Evolutionary conservation across 2,797 vertebrate genomes (phyloP), one percentile per base, ranked within the genome.

Genomic region (Lithobates pipiens): DNA sequence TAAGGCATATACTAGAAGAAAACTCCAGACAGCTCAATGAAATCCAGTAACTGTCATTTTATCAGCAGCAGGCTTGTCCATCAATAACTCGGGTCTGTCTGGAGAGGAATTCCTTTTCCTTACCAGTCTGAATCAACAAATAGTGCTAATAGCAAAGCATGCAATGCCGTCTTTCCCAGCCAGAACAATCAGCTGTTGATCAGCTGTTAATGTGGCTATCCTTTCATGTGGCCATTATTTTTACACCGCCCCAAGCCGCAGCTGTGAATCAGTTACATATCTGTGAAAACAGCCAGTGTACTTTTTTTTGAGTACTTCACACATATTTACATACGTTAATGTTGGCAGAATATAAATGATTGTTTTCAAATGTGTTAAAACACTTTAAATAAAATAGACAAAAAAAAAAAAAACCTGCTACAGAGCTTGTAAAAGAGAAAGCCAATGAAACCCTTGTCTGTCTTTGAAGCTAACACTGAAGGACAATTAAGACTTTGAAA

Each of bases 51-150:
- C 69, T 83, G 70, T 79, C 13, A 72, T 76, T 71, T 84, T 78
- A 79, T 87, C 81, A 80, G 73, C 81, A 84, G 70, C 74, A 80
- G 36, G 63, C 86, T 42, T 87, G 81, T 87, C 86, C 81, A 83
- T 87, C 86, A 87, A 76, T 87, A 87, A 65, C 77, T 34, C 44
- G 70, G 79, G 81, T 65, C 81, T 25, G 81, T 84, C 86, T 87
- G 86, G 81, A 87, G 81, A 87, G 86, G 86, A 87, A 87, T 83
- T 87, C 86, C 86, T 87, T 63, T 87, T 87, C 86, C 86, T 87
- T 71, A 36, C 71, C 54, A 57, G 81, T 44, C 86, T 87, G 82
- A 78, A 87, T 87, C 86, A 87, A 87, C 86, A 87, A 84, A 78
- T 75, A 76, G 81, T 76, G 71, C 71, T 87, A 83, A 83, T 84